phyloP scores from a whole-genome alignment of 2,888 invertebrate species.

The Uropetala carovei region DNA sequence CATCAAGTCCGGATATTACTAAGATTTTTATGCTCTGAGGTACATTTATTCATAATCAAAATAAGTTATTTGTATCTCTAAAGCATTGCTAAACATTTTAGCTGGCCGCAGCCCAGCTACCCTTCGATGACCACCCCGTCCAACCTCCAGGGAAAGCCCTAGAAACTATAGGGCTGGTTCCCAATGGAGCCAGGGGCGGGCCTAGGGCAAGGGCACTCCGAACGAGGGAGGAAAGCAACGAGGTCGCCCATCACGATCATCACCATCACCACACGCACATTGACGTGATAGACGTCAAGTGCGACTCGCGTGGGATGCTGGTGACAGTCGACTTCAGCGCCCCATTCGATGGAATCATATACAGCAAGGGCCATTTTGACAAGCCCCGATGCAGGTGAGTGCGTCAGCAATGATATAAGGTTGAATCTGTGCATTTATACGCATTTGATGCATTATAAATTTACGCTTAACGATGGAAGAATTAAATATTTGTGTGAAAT shows the following conservation, averaged over 20 bases:
- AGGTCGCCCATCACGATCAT: constrained; percentile 66
- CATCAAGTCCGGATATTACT: no score
- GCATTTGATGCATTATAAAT: not conserved
- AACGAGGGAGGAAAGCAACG: constrained; percentile 66
- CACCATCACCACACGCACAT: constrained; percentile 75
- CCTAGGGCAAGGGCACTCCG: not conserved
- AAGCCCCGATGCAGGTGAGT: constrained; percentile 83
- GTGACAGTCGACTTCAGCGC: constrained; percentile 82
- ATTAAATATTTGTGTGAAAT: no score
- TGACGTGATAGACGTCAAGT: constrained; percentile 81
- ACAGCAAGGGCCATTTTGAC: constrained; percentile 83
- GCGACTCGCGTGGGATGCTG: constrained; percentile 78
- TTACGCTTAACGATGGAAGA: not conserved
- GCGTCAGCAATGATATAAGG: not conserved
- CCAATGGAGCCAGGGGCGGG: constrained; percentile 41
- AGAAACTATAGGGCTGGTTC: constrained; percentile 29
- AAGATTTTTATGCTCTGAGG: no score
- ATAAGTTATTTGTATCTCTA: not conserved
- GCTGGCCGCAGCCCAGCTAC: constrained; percentile 68
- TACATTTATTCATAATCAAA: no score
- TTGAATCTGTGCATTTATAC: constrained; percentile 27
- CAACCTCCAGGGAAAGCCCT: constrained; percentile 54
- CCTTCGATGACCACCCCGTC: constrained; percentile 65
- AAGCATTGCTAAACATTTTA: constrained; percentile 27
- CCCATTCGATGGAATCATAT: constrained; percentile 82